These are phyloP conservation scores for Diacarnus erythraeanus DNA, from an alignment of 37 sponge, comb jelly and placozoan genomes.

Conservation along the genomic window DNA sequence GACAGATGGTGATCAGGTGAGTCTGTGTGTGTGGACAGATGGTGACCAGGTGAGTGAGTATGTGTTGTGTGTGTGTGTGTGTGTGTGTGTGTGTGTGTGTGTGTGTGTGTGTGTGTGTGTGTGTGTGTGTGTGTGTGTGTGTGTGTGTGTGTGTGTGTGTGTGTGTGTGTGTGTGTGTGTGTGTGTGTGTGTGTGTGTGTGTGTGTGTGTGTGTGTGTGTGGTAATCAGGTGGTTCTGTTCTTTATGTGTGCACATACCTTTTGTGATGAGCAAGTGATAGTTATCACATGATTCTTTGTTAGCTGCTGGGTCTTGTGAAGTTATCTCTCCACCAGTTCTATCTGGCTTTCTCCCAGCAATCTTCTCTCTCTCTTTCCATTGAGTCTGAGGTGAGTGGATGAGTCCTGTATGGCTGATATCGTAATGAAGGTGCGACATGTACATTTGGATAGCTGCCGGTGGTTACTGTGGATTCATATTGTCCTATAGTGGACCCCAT, in stretches of 20 bases:
- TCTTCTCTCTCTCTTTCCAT: slow-evolving; percentile 16
- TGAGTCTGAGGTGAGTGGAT: slow-evolving; percentile 41
- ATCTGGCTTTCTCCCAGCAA: slow-evolving; percentile 53
- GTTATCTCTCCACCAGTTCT: slow-evolving; percentile 82
- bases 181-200: too few relatives aligned
- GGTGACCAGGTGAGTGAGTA: not conserved
- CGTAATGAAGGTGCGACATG: too few relatives aligned
- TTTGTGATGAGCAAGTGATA: too few relatives aligned
- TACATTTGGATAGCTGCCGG: slow-evolving; percentile 41
- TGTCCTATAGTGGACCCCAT: slow-evolving; percentile 81
- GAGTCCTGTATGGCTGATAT: too few relatives aligned
- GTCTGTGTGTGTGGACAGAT: not conserved
- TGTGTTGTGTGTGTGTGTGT: not conserved
- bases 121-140: too few relatives aligned
- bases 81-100: not conserved
- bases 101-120: not conserved
- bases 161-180: slow-evolving; percentile 3
- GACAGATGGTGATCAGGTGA: not conserved
- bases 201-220: too few relatives aligned
- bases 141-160: too few relatives aligned
- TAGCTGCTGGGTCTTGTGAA: slow-evolving; percentile 89
- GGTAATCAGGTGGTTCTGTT: too few relatives aligned
- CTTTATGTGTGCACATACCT: too few relatives aligned
- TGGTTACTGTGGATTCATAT: slow-evolving; percentile 72
- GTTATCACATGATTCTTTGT: too few relatives aligned